phyloP scores from a whole-genome alignment of 2,113 vertebrate species.

The Ictalurus furcatus region DNA sequence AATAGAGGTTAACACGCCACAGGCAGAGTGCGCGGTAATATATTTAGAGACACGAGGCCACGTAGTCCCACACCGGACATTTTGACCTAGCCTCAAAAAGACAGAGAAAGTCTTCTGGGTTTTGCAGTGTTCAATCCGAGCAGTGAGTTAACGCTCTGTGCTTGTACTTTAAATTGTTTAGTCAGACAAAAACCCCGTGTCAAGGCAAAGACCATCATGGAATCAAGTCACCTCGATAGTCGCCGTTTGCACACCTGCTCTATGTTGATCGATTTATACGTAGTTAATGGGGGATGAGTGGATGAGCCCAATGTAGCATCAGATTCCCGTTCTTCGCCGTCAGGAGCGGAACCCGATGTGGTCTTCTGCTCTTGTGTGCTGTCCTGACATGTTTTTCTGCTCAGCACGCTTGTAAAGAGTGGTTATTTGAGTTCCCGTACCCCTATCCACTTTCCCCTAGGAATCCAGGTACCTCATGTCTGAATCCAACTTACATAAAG shows the following conservation, averaged over 20 bases:
- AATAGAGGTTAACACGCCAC: slow-evolving; percentile 48
- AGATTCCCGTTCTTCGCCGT: neutral
- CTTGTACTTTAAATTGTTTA: neutral
- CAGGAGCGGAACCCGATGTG: neutral
- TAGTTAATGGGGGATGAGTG: neutral
- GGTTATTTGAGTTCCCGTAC: neutral
- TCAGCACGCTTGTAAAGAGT: neutral
- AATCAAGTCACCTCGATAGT: neutral
- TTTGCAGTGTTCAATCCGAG: slow-evolving; percentile 33
- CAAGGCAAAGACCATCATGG: neutral
- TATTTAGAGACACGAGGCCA: slow-evolving; percentile 43
- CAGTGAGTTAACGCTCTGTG: neutral
- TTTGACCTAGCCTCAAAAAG: slow-evolving; percentile 33
- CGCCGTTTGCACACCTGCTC: neutral
- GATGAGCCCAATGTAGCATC: neutral
- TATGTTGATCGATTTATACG: neutral
- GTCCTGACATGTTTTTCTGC: neutral
- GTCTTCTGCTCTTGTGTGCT: neutral
- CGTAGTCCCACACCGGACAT: slow-evolving; percentile 34
- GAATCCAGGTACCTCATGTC: neutral
- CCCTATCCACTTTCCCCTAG: neutral
- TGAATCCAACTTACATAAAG: neutral
- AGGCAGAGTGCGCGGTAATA: slow-evolving; percentile 31
- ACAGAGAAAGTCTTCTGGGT: slow-evolving; percentile 4
- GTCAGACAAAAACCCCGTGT: neutral